Evolutionary conservation across 2,888 invertebrate species (phyloP), one percentile per base, ranked within the genome.

Genomic region (Cheilosia grossa): DNA sequence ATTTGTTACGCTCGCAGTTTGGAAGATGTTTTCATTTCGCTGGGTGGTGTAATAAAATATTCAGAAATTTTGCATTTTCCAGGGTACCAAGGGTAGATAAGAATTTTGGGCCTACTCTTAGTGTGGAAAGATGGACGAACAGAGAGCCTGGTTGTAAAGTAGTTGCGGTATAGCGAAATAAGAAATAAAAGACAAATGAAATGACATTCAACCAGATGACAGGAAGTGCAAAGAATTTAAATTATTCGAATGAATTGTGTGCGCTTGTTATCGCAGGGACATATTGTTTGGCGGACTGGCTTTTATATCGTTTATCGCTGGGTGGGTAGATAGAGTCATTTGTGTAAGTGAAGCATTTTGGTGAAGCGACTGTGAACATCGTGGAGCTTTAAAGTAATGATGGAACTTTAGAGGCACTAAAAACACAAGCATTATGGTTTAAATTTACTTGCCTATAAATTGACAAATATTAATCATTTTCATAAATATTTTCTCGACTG

Each of bases 11-110:
- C 42, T 69, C 72, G 75, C 70, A 72, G 77, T 67, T 85, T 56
- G 72, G 51, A 85, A 81, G 81, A 85, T 85, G 85, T 81, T 81
- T 85, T 81, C 85, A 85, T 75, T 75, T 72, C 40, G 70, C 47
- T 64, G 19, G 24, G 33, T n/a, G 75, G 37, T 56, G 19, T 64
- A 66, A 54, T 78, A 78, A 78, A 72, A 77, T 77, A 77, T 78
- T 82, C 78, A 0, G 49, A 73, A 69, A 73, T 64, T 73, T 69
- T 56, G 33, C 63, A 77, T 66, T 64, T 58, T 13, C 56, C 15
- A 21, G 13, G 10, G 54, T 49, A 49, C 6, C 19, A 9, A 58
- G 70, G 49, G 70, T 47, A 67, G 69, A 77, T 82, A 82, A 73
- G 79, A 82, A 27, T 37, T 73, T 69, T 51, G 67, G 67, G 73